Percentiles rank a stretch among this genome's conserved stretches.
Evolutionary conservation across 1,140 invertebrate species (phyloP).

Genomic region (Drosophila chauvacae): DNA sequence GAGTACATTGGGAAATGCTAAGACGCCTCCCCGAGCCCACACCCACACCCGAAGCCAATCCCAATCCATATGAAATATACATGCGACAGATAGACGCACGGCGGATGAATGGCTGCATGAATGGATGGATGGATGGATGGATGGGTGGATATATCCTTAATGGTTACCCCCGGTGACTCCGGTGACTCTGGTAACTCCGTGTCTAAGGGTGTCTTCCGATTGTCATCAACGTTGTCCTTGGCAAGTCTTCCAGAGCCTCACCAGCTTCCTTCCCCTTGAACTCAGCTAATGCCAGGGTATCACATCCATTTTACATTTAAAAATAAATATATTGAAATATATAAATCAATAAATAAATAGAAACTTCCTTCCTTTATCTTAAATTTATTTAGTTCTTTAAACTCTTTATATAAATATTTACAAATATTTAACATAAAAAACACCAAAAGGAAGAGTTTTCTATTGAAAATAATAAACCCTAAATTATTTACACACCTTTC

Average conservation of each 20-base stretch:
- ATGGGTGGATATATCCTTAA: constrained; percentile 54
- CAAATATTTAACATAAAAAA: no score
- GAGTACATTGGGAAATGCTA: constrained; percentile 79
- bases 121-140: constrained; percentile 19
- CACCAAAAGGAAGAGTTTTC: no score
- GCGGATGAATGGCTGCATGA: constrained; percentile 24
- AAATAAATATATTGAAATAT: neutral
- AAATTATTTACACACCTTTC: neutral
- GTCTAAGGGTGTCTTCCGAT: constrained; percentile 75
- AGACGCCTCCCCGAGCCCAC: constrained; percentile 49
- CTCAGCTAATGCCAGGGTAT: constrained; percentile 1
- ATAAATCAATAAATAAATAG: no score
- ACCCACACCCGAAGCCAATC: neutral
- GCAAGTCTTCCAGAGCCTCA: constrained; percentile 5
- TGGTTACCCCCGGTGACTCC: constrained; percentile 66
- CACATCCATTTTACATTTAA: no score
- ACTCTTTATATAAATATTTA: no score
- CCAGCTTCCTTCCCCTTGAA: neutral
- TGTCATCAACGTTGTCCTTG: constrained; percentile 61
- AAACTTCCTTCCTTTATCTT: no score
- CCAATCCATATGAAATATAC: constrained; percentile 52
- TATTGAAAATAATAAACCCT: no score
- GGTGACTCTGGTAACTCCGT: constrained; percentile 44
- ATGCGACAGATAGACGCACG: constrained; percentile 63
- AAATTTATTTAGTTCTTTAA: no score